Conservation (phyloP, 2,113 vertebrate species). For the Erinaceus europaeus region DNA sequence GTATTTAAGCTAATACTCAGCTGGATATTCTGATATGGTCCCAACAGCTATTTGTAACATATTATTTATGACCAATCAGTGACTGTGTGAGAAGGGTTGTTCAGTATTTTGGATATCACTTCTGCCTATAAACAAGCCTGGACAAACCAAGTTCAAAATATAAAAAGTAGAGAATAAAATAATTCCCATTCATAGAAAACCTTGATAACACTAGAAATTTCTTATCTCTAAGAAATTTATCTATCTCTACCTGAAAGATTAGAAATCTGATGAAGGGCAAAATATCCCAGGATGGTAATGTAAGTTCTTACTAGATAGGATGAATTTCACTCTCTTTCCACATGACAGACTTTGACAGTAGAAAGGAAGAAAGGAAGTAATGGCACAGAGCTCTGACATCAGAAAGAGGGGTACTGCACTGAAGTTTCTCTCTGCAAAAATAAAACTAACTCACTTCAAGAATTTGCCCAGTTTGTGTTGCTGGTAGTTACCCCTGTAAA, state of each 20-base stretch:
- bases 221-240: not conserved
- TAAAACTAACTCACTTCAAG: not conserved
- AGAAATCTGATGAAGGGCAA: conserved; percentile 2
- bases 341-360: not conserved
- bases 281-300: not conserved
- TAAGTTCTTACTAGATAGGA: not conserved
- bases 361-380: not conserved
- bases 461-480: not conserved
- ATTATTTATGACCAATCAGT: not conserved
- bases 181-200: not conserved
- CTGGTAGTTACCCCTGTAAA: not conserved
- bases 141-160: conserved; percentile 1
- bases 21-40: not conserved
- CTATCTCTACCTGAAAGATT: conserved; percentile 12
- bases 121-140: not conserved
- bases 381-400: too few relatives aligned
- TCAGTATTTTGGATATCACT: not conserved
- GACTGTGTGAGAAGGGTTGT: not conserved
- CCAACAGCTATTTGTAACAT: not conserved
- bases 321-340: not conserved
- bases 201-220: not conserved
- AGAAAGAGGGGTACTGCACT: not conserved
- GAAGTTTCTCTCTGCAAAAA: not conserved
- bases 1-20: not conserved
- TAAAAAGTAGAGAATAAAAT: conserved; percentile 8